A percentile compares a stretch with the other conserved stretches of the same genome.
Conservation (phyloP, 2,888 invertebrate species). For the Spodoptera littoralis region DNA sequence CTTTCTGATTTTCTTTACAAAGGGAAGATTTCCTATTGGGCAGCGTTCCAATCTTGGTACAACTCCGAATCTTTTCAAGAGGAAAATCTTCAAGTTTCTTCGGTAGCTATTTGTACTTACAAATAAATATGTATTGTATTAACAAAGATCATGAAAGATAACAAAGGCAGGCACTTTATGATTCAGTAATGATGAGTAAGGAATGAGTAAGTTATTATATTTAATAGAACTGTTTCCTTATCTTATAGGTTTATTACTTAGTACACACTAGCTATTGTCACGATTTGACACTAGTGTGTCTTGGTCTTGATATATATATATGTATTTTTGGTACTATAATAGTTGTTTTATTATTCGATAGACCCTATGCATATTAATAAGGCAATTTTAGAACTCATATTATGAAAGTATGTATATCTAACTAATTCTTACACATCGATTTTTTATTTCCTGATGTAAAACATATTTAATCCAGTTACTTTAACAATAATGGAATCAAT, state of each 20-base stretch:
- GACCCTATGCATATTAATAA: too few species aligned
- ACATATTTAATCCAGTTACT: too few species aligned
- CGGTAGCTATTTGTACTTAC: conserved; percentile 11
- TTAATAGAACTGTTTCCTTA: conserved; percentile 7
- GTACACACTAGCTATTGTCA: conserved; percentile 1
- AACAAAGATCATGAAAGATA: conserved; percentile 40
- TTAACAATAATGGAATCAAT: too few species aligned
- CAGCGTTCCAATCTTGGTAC: conserved; percentile 23
- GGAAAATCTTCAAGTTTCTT: conserved; percentile 19
- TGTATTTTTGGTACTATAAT: too few species aligned
- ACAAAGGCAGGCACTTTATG: conserved; percentile 39
- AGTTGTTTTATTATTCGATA: too few species aligned
- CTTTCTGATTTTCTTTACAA: not conserved
- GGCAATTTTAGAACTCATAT: too few species aligned
- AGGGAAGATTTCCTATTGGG: conserved; percentile 1
- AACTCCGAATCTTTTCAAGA: not conserved
- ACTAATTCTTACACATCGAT: too few species aligned
- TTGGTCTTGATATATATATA: too few species aligned
- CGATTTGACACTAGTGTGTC: not conserved
- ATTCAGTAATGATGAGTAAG: conserved; percentile 32
- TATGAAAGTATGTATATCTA: too few species aligned
- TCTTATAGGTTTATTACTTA: not conserved
- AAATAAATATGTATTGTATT: not conserved
- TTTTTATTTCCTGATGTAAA: too few species aligned
- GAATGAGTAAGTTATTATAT: conserved; percentile 11